A percentile compares a stretch with the other conserved stretches of the same genome.
These are phyloP conservation scores for Cotesia vestalis DNA, from an alignment of 1,140 invertebrate genomes.

Conservation along the genomic window DNA sequence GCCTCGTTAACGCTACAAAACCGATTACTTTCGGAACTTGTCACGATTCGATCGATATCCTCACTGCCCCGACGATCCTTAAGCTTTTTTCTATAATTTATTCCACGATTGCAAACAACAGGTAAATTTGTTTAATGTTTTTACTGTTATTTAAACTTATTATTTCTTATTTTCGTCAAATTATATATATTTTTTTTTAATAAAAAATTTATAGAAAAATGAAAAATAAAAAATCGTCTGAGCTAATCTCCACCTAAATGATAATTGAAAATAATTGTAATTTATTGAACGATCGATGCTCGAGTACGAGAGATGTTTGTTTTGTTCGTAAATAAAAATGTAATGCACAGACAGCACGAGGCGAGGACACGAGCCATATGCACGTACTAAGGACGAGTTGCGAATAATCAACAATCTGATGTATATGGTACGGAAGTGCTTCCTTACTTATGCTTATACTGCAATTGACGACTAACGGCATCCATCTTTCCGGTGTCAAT, in stretches of 20 bases:
- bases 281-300: no score
- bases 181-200: no score
- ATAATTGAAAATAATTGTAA: no score
- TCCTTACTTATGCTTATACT: slow-evolving; percentile 12
- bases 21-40: slow-evolving; percentile 23
- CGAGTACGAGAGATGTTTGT: no score
- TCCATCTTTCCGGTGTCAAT: slow-evolving; percentile 27
- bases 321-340: slow-evolving; percentile 3
- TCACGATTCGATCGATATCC: slow-evolving; percentile 22
- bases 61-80: background rate
- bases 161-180: no score
- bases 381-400: slow-evolving; percentile 28
- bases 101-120: slow-evolving; percentile 1
- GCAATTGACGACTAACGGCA: slow-evolving; percentile 29
- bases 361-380: slow-evolving; percentile 25
- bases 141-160: no score
- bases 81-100: slow-evolving; percentile 15
- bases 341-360: slow-evolving; percentile 5
- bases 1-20: slow-evolving; percentile 13
- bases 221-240: no score
- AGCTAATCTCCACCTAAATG: no score
- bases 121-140: background rate
- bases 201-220: no score
- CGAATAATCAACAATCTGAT: slow-evolving; percentile 25
- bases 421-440: slow-evolving; percentile 29